Evolutionary conservation across 2,113 vertebrate genomes (phyloP).

Genomic region (Calidris pugnax): DNA sequence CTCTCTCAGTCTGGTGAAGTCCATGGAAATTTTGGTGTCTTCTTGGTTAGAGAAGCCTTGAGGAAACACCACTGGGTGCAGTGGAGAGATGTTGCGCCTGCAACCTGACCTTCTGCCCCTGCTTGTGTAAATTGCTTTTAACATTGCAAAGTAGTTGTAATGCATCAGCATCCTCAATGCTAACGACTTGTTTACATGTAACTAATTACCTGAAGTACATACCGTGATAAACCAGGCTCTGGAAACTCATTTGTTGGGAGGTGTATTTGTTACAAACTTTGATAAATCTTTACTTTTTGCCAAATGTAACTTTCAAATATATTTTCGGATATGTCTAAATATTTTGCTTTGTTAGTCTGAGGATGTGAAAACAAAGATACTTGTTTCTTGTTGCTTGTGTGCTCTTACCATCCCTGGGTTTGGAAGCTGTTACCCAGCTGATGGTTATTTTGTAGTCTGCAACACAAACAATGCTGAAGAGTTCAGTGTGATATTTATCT

Average conservation of each 20-base stretch:
- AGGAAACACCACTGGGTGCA: not conserved
- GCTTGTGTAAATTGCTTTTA: not conserved
- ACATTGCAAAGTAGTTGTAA: not conserved
- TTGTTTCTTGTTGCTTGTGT: not conserved
- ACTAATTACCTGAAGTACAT: not conserved
- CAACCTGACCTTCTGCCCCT: not conserved
- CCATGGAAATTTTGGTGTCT: not conserved
- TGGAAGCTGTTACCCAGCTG: not conserved
- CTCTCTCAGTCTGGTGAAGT: not conserved
- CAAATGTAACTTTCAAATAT: not conserved
- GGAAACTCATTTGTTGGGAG: not conserved
- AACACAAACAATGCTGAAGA: not conserved
- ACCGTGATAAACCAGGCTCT: not conserved
- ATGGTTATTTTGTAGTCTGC: not conserved
- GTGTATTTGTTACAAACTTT: not conserved
- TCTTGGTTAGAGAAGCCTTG: not conserved
- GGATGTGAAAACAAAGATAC: not conserved
- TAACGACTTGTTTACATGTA: rapidly evolving
- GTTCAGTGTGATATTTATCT: not conserved
- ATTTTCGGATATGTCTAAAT: not conserved
- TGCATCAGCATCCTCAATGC: not conserved
- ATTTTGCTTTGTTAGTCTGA: not conserved
- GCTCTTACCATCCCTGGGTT: not conserved
- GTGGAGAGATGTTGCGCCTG: not conserved
- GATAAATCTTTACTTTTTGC: not conserved